Percentiles rank a stretch among this genome's conserved stretches.
These are phyloP conservation scores for Alectoris magna DNA, from an alignment of 2,797 vertebrate species.

Conservation along the genomic window DNA sequence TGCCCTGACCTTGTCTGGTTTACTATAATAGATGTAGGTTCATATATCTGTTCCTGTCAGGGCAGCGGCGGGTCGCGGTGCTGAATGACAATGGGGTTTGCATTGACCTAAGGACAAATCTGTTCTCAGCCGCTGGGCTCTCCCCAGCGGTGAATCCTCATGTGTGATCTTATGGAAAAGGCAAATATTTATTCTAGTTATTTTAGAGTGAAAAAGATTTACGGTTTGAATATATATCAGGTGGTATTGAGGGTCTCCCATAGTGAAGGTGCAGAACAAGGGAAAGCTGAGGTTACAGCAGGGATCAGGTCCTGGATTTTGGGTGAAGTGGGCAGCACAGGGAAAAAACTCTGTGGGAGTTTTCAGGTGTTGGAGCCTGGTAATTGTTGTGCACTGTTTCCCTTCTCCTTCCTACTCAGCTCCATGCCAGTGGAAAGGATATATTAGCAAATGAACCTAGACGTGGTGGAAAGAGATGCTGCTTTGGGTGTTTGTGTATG, in stretches of 20 bases:
- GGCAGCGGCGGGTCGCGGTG: accelerated
- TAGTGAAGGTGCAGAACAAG: neutral
- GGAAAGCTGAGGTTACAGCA: neutral
- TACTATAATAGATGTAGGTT: neutral
- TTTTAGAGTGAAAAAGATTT: neutral
- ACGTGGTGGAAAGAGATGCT: neutral
- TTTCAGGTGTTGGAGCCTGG: neutral
- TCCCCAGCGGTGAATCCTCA: neutral
- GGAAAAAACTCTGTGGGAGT: neutral
- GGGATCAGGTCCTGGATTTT: neutral
- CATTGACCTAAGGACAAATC: neutral
- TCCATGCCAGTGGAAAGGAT: neutral
- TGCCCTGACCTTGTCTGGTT: slow-evolving; percentile 40
- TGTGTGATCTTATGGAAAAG: neutral
- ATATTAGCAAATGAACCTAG: neutral
- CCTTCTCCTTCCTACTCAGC: neutral
- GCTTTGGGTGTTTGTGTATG: neutral
- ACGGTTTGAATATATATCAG: accelerated
- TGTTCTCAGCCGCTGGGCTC: slow-evolving; percentile 16
- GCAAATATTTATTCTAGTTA: neutral
- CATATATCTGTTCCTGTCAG: neutral
- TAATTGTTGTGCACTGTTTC: neutral
- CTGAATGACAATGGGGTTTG: neutral
- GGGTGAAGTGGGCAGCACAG: neutral
- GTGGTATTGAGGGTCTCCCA: accelerated